Percentiles rank a stretch among this genome's conserved stretches.
Conservation (phyloP, 2,888 invertebrate genomes). For the Caenorhabditis zanzibari region DNA sequence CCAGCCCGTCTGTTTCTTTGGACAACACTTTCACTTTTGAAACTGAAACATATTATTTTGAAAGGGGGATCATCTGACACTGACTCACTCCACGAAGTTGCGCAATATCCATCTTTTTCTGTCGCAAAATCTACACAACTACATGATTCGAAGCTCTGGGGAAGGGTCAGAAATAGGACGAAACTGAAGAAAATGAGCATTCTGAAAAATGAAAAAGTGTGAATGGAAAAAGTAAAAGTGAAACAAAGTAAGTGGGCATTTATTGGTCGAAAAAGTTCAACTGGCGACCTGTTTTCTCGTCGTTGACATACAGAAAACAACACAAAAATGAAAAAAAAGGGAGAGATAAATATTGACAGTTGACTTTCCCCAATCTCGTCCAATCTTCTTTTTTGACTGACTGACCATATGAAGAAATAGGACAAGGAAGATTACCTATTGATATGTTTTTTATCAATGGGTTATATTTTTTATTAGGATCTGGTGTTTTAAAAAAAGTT, state of each 20-base stretch:
- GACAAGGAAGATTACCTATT: constrained; percentile 10
- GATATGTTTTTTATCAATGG: no score
- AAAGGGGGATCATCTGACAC: constrained; percentile 19
- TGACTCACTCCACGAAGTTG: constrained; percentile 55
- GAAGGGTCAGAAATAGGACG: constrained; percentile 6
- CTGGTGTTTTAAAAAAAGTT: no score
- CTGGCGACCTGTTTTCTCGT: constrained; percentile 52
- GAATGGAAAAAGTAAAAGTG: constrained; percentile 14
- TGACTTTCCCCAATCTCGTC: background rate
- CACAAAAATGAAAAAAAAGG: background rate
- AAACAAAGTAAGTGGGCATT: constrained; percentile 14
- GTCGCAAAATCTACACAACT: constrained; percentile 34
- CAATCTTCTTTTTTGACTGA: background rate
- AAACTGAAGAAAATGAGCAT: constrained; percentile 28
- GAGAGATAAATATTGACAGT: constrained; percentile 50
- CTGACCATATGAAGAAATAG: constrained; percentile 36
- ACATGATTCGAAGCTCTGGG: constrained; percentile 28
- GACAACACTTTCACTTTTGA: constrained; percentile 63
- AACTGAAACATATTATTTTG: constrained; percentile 27
- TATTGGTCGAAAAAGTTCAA: constrained; percentile 40
- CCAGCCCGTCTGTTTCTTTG: constrained; percentile 55
- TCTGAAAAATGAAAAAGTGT: constrained; percentile 20
- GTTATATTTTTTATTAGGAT: no score
- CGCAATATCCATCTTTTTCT: constrained; percentile 61
- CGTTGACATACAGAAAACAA: constrained; percentile 19